A percentile compares a stretch with the other conserved stretches of the same genome.
These are phyloP conservation scores for Phoeniculus purpureus DNA, from an alignment of 2,797 vertebrate species.

Conservation along the genomic window DNA sequence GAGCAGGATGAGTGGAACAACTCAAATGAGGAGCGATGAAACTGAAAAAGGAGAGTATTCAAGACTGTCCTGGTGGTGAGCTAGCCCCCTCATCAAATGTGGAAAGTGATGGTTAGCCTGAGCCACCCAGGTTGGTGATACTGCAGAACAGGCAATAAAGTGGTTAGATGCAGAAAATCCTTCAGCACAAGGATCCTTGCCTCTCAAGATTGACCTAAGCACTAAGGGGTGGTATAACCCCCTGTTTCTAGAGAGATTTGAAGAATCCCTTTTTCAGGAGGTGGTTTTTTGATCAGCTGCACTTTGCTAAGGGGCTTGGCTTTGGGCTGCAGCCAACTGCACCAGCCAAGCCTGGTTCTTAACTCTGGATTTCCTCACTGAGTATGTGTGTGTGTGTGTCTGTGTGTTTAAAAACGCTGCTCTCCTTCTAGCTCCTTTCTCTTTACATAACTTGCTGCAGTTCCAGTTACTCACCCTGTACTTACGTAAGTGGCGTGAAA, in stretches of 20 bases:
- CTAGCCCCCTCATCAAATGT: not conserved
- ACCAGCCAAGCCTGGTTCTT: fast-evolving
- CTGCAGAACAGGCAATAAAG: not conserved
- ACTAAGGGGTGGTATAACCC: not conserved
- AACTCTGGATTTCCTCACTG: not conserved
- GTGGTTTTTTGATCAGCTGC: not conserved
- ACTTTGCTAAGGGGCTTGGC: not conserved
- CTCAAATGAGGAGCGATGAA: not conserved
- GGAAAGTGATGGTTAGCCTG: not conserved
- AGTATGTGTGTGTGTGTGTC: too few relatives aligned
- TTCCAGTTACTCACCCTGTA: not conserved
- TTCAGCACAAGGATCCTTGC: not conserved
- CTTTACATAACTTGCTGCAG: not conserved
- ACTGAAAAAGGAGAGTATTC: not conserved
- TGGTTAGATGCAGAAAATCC: not conserved
- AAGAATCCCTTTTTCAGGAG: not conserved
- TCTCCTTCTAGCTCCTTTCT: not conserved
- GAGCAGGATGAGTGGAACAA: too few relatives aligned
- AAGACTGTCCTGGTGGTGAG: not conserved
- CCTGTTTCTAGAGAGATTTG: not conserved
- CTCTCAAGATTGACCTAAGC: not conserved
- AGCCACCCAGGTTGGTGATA: not conserved
- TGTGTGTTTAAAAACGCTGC: not conserved
- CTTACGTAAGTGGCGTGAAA: slow-evolving; percentile 3
- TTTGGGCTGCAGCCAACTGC: not conserved